phyloP scores from a whole-genome alignment of 2,797 vertebrate genomes.

The Aselliscus stoliczkanus region DNA sequence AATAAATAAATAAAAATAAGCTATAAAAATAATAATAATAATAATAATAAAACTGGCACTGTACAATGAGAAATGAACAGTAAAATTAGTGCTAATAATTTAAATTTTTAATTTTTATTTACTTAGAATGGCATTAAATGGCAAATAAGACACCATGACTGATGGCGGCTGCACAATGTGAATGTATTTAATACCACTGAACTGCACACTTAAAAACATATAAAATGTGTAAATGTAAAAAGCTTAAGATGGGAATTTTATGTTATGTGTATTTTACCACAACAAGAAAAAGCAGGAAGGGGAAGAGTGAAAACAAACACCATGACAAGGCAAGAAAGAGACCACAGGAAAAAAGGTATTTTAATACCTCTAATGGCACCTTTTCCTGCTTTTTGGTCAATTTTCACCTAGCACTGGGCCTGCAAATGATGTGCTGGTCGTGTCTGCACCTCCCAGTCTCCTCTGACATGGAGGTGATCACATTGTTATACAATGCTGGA shows the following conservation, averaged over 20 bases:
- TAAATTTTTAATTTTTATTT: neutral
- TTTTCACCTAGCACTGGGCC: neutral
- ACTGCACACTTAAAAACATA: neutral
- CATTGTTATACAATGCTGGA: neutral
- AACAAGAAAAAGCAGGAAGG: neutral
- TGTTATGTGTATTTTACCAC: neutral
- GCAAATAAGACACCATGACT: neutral
- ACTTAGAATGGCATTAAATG: neutral
- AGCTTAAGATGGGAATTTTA: neutral
- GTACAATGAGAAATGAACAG: neutral
- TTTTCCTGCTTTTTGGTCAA: neutral
- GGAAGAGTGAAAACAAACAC: neutral
- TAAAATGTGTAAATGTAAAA: neutral
- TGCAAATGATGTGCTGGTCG: neutral
- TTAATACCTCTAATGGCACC: neutral
- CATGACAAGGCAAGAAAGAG: neutral
- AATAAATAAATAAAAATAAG: no score
- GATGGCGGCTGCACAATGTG: neutral
- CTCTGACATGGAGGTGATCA: neutral
- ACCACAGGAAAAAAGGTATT: neutral
- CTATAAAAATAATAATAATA: no score
- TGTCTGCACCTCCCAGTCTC: neutral
- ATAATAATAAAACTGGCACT: neutral
- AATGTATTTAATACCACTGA: neutral
- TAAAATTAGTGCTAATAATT: neutral